phyloP scores from a whole-genome alignment of 2,113 vertebrate species.

The Calidris pugnax region DNA sequence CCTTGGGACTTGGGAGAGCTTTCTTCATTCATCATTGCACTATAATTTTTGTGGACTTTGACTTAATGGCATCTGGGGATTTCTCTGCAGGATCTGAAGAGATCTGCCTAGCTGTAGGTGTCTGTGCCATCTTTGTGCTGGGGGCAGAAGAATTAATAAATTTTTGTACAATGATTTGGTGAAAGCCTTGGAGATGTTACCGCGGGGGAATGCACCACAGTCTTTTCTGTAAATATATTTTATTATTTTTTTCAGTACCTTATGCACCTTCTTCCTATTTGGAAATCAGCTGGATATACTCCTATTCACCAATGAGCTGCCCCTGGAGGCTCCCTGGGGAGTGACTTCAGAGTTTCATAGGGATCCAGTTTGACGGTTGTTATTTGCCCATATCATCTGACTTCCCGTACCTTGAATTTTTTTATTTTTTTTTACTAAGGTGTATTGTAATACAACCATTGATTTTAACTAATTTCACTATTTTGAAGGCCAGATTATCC shows the following conservation, averaged over 20 bases:
- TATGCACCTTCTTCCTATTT: neutral
- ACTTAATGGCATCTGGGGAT: neutral
- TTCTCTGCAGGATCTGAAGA: neutral
- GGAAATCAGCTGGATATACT: neutral
- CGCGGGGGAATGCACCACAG: rapidly evolving
- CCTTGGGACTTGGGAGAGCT: neutral
- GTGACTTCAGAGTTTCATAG: neutral
- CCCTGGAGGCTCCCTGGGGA: neutral
- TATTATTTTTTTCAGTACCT: neutral
- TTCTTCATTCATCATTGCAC: neutral
- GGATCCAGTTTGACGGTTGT: neutral
- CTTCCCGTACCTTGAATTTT: neutral
- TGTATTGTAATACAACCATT: neutral
- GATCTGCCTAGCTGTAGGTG: neutral
- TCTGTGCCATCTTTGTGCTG: neutral
- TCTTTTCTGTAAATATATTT: neutral
- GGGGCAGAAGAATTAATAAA: neutral
- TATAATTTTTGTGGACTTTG: neutral
- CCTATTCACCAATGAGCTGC: neutral
- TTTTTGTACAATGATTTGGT: neutral
- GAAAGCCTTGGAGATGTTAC: neutral
- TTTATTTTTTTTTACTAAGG: neutral
- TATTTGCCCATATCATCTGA: neutral
- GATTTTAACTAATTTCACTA: neutral
- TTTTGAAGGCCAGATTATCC: neutral